phyloP scores from a whole-genome alignment of 92 coral and sea anemone species.

The Muricea muricata region DNA sequence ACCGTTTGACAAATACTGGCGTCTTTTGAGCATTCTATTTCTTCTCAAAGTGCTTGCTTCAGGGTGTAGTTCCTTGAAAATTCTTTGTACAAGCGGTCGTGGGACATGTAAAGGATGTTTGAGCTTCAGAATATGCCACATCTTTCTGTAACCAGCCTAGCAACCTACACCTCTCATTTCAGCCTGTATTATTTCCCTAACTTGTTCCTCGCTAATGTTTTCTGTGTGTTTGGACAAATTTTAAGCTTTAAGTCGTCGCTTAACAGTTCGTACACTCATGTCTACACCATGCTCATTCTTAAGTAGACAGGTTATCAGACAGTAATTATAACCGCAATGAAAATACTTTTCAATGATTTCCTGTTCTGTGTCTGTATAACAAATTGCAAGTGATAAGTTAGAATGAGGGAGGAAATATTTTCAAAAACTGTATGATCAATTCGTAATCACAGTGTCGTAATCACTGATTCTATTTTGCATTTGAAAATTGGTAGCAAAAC shows the following conservation, averaged over 20 bases:
- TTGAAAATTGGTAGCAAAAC: too few relatives aligned
- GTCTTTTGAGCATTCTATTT: slow-evolving; percentile 46
- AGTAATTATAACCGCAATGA: slow-evolving; percentile 55
- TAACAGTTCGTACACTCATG: slow-evolving; percentile 58
- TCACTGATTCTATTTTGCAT: too few relatives aligned
- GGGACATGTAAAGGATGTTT: slow-evolving; percentile 63
- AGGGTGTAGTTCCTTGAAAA: slow-evolving; percentile 67
- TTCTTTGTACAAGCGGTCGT: slow-evolving; percentile 53
- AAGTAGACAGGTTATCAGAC: slow-evolving; percentile 25
- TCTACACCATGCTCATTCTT: slow-evolving; percentile 47
- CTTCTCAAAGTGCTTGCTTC: slow-evolving; percentile 59
- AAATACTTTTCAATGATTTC: slow-evolving; percentile 57
- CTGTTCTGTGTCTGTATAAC: slow-evolving; percentile 23
- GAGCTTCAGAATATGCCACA: slow-evolving; percentile 63
- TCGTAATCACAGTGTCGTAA: too few relatives aligned
- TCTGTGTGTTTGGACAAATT: slow-evolving; percentile 28
- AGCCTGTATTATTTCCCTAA: slow-evolving; percentile 38
- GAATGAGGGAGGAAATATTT: too few relatives aligned
- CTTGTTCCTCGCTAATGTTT: slow-evolving; percentile 48
- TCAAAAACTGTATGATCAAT: too few relatives aligned
- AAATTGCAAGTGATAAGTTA: background rate
- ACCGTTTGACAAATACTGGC: slow-evolving; percentile 50
- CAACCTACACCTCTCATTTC: slow-evolving; percentile 67
- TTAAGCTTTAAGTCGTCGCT: slow-evolving; percentile 51
- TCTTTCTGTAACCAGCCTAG: slow-evolving; percentile 68